Evolutionary conservation across 2,888 invertebrate genomes (phyloP), one percentile per base, ranked within the genome.

Genomic region (Drosophila greeni): DNA sequence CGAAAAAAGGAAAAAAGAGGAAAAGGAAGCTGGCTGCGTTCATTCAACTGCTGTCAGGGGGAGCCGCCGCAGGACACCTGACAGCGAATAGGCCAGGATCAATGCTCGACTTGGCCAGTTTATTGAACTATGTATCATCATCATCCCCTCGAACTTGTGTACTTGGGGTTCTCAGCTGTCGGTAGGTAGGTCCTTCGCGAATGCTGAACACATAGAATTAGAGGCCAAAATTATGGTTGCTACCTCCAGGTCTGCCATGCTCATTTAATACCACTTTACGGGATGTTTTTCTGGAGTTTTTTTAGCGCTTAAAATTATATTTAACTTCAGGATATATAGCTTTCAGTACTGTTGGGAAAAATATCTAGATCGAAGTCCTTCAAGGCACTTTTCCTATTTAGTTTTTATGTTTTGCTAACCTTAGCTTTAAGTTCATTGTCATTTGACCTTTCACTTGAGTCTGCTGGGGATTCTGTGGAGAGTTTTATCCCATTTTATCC

Each of bases 61-160:
- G 42, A 26, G 57, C 11, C 53, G 57, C 11, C 53, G 23, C 43
- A 54, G 49, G 45, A 58, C 70, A 66, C 66, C 69, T 48, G 62
- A 55, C 54, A 56, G 39, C 37, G 51, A 54, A 77, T 82, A 75
- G 73, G 59, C 68, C 54, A 57, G 68, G 86, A 82, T 85, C 84
- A 84, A 74, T 73, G 84, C 23, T 68, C 83, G 75, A 65, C 45
- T 42, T 31, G 56, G 60, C 66, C 66, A 76, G 82, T 85, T 84
- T 86, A 74, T 83, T 84, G 86, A 76, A 80, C 85, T 72, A 70
- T 69, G n/a, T 14, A 48, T 42, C 42, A 48, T 45, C 66, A 68
- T 69, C n/a, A 47, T 43, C n/a, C n/a, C n/a, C n/a, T n/a, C n/a
- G n/a, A n/a, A n/a, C n/a, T n/a, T n/a, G n/a, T n/a, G n/a, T 9